Conservation (phyloP, 2,797 vertebrate species). For the Etheostoma perlongum region DNA sequence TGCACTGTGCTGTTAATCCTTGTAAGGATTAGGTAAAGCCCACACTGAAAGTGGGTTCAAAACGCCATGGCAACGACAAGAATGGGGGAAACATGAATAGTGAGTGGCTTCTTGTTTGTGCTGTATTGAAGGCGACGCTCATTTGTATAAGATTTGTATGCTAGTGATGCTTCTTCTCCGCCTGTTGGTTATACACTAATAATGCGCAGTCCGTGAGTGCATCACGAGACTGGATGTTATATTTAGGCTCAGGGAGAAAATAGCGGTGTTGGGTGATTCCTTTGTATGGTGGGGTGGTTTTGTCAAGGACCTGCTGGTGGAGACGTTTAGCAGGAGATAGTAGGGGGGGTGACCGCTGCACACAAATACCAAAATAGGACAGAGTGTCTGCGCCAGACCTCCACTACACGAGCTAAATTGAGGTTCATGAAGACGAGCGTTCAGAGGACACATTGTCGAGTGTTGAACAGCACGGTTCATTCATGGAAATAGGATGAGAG, state of each 20-base stretch:
- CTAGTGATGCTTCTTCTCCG: background rate
- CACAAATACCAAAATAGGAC: constrained; percentile 89
- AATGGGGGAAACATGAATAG: constrained; percentile 50
- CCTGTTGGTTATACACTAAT: background rate
- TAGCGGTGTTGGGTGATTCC: constrained; percentile 56
- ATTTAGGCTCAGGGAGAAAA: constrained; percentile 51
- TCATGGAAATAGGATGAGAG: constrained; percentile 50
- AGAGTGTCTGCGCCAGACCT: constrained; percentile 67
- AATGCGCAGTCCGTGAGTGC: constrained; percentile 36
- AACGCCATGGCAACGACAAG: constrained; percentile 77
- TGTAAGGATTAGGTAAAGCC: constrained; percentile 78
- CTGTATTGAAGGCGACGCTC: constrained; percentile 25
- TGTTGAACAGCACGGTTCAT: constrained; percentile 15
- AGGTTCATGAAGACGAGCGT: constrained; percentile 53
- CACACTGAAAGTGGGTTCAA: constrained; percentile 53
- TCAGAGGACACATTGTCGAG: constrained; percentile 31
- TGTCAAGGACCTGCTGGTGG: constrained; percentile 61
- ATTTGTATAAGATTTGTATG: constrained; percentile 54
- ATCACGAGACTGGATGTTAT: constrained; percentile 54
- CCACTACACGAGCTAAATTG: constrained; percentile 73
- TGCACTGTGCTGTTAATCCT: constrained; percentile 69
- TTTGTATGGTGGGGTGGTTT: constrained; percentile 53
- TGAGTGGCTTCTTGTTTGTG: constrained; percentile 20
- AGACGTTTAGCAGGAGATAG: constrained; percentile 39
- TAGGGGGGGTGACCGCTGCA: constrained; percentile 63